Evolutionary conservation across 2,888 invertebrate genomes (phyloP), one percentile per base, ranked within the genome.

Genomic region (Scelioninae gen. 2): DNA sequence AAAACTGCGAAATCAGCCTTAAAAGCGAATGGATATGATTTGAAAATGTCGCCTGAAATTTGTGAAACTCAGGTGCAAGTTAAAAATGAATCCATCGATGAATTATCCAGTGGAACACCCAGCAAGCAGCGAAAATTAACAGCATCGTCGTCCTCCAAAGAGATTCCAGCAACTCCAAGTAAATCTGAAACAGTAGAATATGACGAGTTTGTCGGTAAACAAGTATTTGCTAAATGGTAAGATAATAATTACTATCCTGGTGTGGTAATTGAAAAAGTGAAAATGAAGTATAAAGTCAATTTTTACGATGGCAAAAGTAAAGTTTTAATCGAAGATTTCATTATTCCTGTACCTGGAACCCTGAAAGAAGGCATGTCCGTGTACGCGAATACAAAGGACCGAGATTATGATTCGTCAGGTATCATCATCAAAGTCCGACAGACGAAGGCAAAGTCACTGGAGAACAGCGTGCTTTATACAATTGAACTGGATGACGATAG

Each of bases 221-320:
- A 82, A 19, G 91, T 91, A 0, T 87, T 92, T 76, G 92, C 92
- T 0, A 90, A 90, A 82, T 92, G 92, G 92, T 89, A 90, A 0
- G 91, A 92, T 80, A 91, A 90, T 78, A 89, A 90, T 71, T 92
- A 91, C 77, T 92, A 92, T 77, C 90, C 91, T 0, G 92, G 91
- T 0, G 89, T 86, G 81, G 89, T 92, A 0, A 82, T 87, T 7
- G 89, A 89, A 76, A 89, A 89, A 48, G 88, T 89, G 0, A 88
- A 90, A 52, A 89, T 89, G 19, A 91, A 91, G 78, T 91, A 90
- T 83, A 85, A 89, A 75, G 90, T 92, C 85, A 89, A 82, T 11
- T 92, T 92, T 76, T 90, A 91, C 57, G 92, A 92, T 79, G 91
- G 90, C 0, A 89, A 90, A 45, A 88, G 85, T 13, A 91, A 91